Conservation (phyloP, 2,113 vertebrate genomes). For the Petaurus breviceps region DNA sequence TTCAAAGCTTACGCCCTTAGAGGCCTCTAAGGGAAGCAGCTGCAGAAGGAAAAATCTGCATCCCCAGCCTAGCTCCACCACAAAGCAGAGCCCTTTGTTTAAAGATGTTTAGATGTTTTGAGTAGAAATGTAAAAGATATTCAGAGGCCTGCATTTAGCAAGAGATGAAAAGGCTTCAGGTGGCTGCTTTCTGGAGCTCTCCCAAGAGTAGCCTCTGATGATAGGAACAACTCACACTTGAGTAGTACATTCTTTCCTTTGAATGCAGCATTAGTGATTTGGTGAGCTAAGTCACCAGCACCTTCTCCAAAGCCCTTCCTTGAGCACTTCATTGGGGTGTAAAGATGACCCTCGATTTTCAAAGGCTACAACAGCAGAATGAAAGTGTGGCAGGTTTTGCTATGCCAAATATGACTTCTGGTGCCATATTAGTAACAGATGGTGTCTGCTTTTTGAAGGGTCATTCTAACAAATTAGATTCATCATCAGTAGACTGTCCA, state of each 20-base stretch:
- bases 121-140: background rate
- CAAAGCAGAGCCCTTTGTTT: background rate
- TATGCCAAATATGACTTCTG: background rate
- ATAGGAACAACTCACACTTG: background rate
- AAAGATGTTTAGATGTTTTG: background rate
- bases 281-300: background rate
- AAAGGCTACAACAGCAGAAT: background rate
- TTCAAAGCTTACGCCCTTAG: background rate
- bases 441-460: background rate
- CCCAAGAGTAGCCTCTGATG: background rate
- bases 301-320: background rate
- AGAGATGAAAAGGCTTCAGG: background rate
- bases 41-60: background rate
- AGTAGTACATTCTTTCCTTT: background rate
- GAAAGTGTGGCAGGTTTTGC: background rate
- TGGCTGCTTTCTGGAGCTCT: background rate
- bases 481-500: background rate
- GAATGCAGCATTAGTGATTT: background rate
- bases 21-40: background rate
- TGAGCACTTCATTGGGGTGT: background rate
- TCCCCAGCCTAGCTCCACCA: background rate
- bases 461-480: background rate
- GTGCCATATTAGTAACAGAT: background rate
- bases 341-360: background rate
- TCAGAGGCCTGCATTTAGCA: background rate